A percentile compares a stretch with the other conserved stretches of the same genome.
phyloP scores from a whole-genome alignment of 2,888 invertebrate species.

The Bursaphelenchus okinawaensis region DNA sequence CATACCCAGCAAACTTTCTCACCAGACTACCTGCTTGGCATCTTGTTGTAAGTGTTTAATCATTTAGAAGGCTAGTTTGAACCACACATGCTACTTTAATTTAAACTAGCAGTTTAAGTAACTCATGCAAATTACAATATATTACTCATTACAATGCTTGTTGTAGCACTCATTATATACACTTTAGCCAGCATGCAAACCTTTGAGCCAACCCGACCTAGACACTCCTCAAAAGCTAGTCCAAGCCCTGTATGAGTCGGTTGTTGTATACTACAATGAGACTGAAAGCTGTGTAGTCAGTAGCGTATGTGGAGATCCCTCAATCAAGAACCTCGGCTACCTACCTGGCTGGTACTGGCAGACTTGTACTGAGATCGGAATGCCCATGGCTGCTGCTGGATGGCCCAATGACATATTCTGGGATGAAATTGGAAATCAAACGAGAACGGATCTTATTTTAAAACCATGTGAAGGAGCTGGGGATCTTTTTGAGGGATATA shows the following conservation, averaged over 20 bases:
- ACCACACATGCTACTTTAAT: neutral
- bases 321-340: slow-evolving; percentile 2
- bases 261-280: slow-evolving; percentile 8
- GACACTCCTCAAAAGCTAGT: slow-evolving; percentile 8
- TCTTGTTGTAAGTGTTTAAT: neutral
- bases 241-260: slow-evolving; percentile 14
- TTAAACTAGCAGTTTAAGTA: too few relatives aligned
- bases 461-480: slow-evolving; percentile 4
- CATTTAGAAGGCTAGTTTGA: neutral
- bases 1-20: slow-evolving; percentile 78
- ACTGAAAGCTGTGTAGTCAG: slow-evolving; percentile 11
- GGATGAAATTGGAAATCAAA: slow-evolving; percentile 9
- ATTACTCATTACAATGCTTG: too few relatives aligned
- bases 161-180: too few relatives aligned
- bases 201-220: neutral
- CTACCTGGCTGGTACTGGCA: slow-evolving; percentile 59
- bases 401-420: slow-evolving; percentile 74
- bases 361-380: slow-evolving; percentile 90
- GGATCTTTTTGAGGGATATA: neutral
- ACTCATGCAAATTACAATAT: too few relatives aligned
- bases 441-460: neutral
- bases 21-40: slow-evolving; percentile 21
- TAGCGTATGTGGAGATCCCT: slow-evolving; percentile 8
- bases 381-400: slow-evolving; percentile 75
- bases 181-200: neutral